Evolutionary conservation across 2,888 invertebrate species (phyloP).

Genomic region (Loripinus fragilis): DNA sequence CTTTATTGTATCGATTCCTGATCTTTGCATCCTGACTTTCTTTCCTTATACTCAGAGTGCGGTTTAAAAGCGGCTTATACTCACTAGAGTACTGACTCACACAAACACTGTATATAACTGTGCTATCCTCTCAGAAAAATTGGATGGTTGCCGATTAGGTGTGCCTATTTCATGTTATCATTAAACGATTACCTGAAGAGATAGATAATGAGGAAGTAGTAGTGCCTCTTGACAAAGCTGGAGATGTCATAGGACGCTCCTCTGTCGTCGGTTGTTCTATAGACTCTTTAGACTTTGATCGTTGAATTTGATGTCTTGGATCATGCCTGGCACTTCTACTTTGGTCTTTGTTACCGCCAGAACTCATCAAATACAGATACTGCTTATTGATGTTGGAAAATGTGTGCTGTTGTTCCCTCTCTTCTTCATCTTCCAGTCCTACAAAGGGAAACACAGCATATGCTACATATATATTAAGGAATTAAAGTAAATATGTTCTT

Average conservation of each 20-base stretch:
- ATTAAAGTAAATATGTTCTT: too few species aligned
- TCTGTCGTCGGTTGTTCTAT: neutral
- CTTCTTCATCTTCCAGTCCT: slow-evolving; percentile 33
- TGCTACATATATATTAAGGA: too few species aligned
- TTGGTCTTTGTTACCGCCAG: neutral
- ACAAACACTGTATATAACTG: too few species aligned
- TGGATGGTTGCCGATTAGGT: too few species aligned
- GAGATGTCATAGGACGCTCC: neutral
- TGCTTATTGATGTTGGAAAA: slow-evolving; percentile 59
- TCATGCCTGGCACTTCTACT: neutral
- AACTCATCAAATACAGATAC: slow-evolving; percentile 46
- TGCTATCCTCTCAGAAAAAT: too few species aligned
- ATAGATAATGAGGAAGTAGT: neutral
- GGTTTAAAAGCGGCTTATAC: too few species aligned
- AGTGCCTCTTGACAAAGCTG: neutral
- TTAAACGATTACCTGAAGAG: neutral
- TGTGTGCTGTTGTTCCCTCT: neutral
- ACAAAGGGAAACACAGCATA: neutral
- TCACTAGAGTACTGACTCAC: too few species aligned
- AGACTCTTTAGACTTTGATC: neutral
- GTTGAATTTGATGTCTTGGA: neutral
- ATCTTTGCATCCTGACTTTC: too few species aligned
- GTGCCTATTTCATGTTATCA: too few species aligned
- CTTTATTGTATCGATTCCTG: too few species aligned
- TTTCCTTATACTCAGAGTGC: too few species aligned